Evolutionary conservation across 2,797 vertebrate species (phyloP), one percentile per base, ranked within the genome.

Genomic region (Myotis findleyi): DNA sequence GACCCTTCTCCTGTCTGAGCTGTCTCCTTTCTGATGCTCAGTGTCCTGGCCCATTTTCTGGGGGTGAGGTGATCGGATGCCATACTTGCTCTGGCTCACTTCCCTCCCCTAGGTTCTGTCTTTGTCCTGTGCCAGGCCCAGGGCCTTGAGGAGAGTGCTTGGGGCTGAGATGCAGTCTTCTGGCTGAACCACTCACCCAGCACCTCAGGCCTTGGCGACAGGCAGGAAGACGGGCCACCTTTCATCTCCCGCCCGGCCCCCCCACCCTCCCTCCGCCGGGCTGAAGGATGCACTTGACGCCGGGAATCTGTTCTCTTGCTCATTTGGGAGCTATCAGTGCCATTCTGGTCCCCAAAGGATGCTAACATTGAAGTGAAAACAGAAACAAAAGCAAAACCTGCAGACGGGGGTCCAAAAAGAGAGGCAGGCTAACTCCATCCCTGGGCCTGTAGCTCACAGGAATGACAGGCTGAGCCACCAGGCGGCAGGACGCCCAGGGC

Each of bases 61-160:
- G 44, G 83, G 33, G 38, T 94, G 69, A 97, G 64, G 84, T 91
- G 93, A 95, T 5, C 3, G 3, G 57, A 87, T 69, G 83, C 91
- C 53, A 6, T n/a, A 21, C 38, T 66, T 49, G 41, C 86, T 91
- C 59, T 86, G 69, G 57, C 55, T 95, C 44, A 25, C 49, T 75
- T 71, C 71, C 64, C 64, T 83, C 57, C 27, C 38, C 49, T 11
- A 6, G 44, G 9, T 81, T 85, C 59, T 27, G 8, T 33, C 23
- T 93, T 57, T 91, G 72, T 90, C 84, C 83, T 55, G 5, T 53
- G 55, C 55, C 17, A 47, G 10, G 76, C 79, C 79, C 53, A 41
- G 93, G 47, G 9, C 53, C 62, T 88, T 71, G 14, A 62, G 66
- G 20, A 51, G 47, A 71, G 76, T 25, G n/a, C 16, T 44, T 79